Evolutionary conservation across 2,797 vertebrate genomes (phyloP), one percentile per base, ranked within the genome.

Genomic region (Lycodopsis pacificus): DNA sequence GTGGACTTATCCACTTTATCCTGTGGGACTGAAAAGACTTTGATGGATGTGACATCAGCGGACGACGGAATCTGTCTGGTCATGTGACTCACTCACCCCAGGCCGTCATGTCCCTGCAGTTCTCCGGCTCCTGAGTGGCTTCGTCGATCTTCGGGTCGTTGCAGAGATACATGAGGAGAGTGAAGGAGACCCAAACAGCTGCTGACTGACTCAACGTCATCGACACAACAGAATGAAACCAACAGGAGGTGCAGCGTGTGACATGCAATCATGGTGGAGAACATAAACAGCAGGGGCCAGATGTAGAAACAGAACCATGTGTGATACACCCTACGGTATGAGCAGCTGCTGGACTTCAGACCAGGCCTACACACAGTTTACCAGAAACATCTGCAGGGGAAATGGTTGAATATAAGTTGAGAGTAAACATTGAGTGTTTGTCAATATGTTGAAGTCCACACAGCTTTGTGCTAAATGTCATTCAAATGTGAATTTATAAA

Each of bases 51-150:
- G 34, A 42, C 3, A 42, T 15, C 46, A 15, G 11, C 30, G 13
- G 5, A 32, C n/a, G 32, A 17, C 4, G 8, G 15, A 36, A 12
- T 53, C 53, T 13, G 38, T 13, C 19, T 2, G 1, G 19, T n/a
- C 17, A 2, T 25, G 53, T 46, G 62, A 46, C 40, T 25, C 20
- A 19, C 93, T 95, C 94, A 99, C 98, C 98, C 92, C 94, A 95
- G 72, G 98, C 97, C 36, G 89, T 94, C 63, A 88, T 94, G 86
- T 97, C 96, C 73, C 92, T 94, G 93, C 98, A 99, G 86, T 95
- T 97, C 88, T 97, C 95, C 48, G 98, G 97, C 83, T 99, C 98
- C 91, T 99, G 98, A 1, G 98, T 99, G 25, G 93, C 91, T 77
- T 98, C 96, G 71, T 97, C 96, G 82, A 99, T 99, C 95, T 96